These are phyloP conservation scores for Therioaphis trifolii DNA, from an alignment of 2,888 invertebrate species.

Conservation along the genomic window DNA sequence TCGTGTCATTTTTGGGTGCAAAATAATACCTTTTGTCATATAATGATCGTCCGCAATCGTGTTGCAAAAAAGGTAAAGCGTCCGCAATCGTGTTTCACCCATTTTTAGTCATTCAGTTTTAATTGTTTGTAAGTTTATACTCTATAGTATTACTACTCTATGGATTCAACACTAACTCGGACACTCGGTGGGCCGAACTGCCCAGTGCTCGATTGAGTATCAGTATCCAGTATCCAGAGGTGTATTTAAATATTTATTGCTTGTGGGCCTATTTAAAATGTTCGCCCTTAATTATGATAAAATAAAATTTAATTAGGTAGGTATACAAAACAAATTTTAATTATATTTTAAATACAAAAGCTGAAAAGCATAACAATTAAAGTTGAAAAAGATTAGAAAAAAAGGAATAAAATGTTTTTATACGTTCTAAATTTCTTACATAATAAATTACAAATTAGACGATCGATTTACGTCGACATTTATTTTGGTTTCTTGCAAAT, in stretches of 20 bases:
- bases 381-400: constrained; percentile 22
- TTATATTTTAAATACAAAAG: constrained; percentile 25
- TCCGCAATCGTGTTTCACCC: no score
- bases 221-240: not conserved
- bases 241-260: not conserved
- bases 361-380: not conserved
- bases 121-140: no score
- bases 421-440: not conserved
- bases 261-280: constrained; percentile 28
- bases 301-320: constrained; percentile 26
- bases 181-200: no score
- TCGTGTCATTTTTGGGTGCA: no score
- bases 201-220: no score
- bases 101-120: no score
- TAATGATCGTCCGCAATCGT: no score
- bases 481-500: constrained; percentile 6
- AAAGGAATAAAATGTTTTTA: not conserved
- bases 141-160: no score
- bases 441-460: constrained; percentile 9
- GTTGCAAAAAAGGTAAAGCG: no score
- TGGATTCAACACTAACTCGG: no score
- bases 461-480: constrained; percentile 16
- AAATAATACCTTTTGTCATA: no score
- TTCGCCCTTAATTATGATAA: constrained; percentile 13
- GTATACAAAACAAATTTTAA: constrained; percentile 31